These are phyloP conservation scores for Orthosia cruda DNA, from an alignment of 2,888 invertebrate genomes.

Conservation along the genomic window DNA sequence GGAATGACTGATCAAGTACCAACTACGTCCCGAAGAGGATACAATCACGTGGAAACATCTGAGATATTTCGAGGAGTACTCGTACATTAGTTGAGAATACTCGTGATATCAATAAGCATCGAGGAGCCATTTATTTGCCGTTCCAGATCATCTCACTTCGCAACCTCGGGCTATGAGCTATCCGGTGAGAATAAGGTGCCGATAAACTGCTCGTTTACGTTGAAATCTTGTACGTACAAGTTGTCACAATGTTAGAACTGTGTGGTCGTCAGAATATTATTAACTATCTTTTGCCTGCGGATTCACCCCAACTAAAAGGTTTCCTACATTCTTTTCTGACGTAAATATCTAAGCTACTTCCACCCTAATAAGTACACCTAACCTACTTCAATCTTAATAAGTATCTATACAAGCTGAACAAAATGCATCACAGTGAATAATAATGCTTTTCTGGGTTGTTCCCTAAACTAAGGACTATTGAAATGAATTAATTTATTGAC, in stretches of 20 bases:
- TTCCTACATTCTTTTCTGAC: too few relatives aligned
- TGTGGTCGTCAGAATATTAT: neutral
- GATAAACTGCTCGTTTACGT: constrained; percentile 32
- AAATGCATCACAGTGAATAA: too few relatives aligned
- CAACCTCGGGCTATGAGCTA: constrained; percentile 30
- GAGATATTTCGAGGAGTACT: constrained; percentile 40
- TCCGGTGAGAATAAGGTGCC: constrained; percentile 36
- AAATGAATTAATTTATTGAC: too few relatives aligned
- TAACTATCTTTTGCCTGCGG: too few relatives aligned
- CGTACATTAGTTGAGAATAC: constrained; percentile 28
- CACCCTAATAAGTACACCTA: too few relatives aligned
- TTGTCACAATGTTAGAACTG: neutral
- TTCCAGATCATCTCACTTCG: constrained; percentile 25
- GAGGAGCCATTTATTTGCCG: constrained; percentile 38
- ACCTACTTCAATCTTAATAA: too few relatives aligned
- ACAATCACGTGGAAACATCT: constrained; percentile 31
- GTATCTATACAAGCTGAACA: too few relatives aligned
- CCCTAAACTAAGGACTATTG: too few relatives aligned
- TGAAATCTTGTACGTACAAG: constrained; percentile 5
- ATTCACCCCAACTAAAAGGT: too few relatives aligned
- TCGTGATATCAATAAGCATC: constrained; percentile 44
- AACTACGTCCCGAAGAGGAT: neutral
- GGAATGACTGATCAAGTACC: constrained; percentile 2
- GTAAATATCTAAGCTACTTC: too few relatives aligned
- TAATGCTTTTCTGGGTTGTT: neutral